These are phyloP conservation scores for Phalacrocorax brasilianus DNA, from an alignment of 2,113 vertebrate genomes.

Conservation along the genomic window DNA sequence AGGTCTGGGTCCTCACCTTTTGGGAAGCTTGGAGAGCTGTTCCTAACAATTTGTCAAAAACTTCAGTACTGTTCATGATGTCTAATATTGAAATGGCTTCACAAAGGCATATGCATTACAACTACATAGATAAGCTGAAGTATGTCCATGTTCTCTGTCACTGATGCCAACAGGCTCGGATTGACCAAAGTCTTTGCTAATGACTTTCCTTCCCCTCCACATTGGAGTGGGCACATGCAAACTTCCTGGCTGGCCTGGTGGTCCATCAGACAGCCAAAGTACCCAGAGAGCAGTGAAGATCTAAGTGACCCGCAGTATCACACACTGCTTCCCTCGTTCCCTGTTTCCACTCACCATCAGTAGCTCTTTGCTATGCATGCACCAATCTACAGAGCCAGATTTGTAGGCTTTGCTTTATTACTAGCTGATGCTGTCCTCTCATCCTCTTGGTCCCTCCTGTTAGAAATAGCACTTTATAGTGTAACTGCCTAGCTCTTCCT, in stretches of 20 bases:
- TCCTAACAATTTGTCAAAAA: background rate
- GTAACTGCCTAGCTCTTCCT: slow-evolving; percentile 48
- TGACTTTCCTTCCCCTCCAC: background rate
- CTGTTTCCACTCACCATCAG: background rate
- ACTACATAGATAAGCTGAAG: background rate
- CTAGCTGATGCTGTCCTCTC: background rate
- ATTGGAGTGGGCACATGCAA: background rate
- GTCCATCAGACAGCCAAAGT: background rate
- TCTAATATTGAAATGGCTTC: background rate
- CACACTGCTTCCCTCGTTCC: background rate
- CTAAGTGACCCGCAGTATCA: background rate
- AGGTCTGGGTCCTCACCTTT: background rate
- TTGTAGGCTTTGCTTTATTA: background rate
- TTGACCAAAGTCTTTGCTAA: background rate
- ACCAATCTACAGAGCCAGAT: background rate
- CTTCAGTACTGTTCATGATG: background rate
- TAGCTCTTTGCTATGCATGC: background rate
- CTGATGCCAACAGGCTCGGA: background rate
- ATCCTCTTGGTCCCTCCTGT: background rate
- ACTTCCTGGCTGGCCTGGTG: background rate
- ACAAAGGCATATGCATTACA: background rate
- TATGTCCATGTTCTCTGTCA: background rate
- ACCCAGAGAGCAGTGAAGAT: background rate
- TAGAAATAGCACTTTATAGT: background rate
- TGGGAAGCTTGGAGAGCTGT: background rate